phyloP scores from a whole-genome alignment of 2,797 vertebrate genomes.

The Channallabes apus region DNA sequence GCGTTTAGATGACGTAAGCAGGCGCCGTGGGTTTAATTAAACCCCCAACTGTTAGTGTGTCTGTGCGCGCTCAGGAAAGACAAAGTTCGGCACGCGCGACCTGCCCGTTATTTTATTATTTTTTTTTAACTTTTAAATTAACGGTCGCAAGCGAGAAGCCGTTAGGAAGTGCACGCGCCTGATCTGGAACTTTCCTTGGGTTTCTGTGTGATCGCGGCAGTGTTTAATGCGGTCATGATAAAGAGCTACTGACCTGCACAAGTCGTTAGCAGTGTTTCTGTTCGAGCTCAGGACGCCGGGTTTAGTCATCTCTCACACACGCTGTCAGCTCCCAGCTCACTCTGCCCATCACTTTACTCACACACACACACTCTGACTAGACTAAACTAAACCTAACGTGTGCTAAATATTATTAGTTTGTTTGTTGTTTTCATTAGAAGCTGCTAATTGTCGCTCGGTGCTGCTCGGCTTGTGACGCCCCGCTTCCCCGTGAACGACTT shows the following conservation, averaged over 20 bases:
- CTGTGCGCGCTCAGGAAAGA: not conserved
- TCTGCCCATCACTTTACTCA: slow-evolving; percentile 59
- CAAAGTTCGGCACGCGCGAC: not conserved
- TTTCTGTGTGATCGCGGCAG: not conserved
- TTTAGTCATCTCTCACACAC: slow-evolving; percentile 51
- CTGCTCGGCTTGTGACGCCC: too few species aligned
- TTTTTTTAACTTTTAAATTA: not conserved
- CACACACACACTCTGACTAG: slow-evolving; percentile 45
- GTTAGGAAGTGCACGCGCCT: not conserved
- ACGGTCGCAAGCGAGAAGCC: not conserved
- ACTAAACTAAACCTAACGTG: too few species aligned
- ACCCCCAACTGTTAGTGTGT: not conserved
- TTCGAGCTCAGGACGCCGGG: slow-evolving; percentile 47
- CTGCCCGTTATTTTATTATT: not conserved
- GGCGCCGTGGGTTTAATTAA: not conserved
- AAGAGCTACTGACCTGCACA: slow-evolving; percentile 35
- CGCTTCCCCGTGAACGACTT: not conserved
- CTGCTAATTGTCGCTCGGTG: too few species aligned
- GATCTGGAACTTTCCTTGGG: not conserved
- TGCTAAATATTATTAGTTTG: too few species aligned
- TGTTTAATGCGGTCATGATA: not conserved
- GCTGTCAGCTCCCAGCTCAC: slow-evolving; percentile 26
- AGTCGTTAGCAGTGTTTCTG: slow-evolving; percentile 4
- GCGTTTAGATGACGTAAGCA: slow-evolving; percentile 5
- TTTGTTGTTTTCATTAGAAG: not conserved